Evolutionary conservation across 2,113 vertebrate genomes (phyloP), one percentile per base, ranked within the genome.

Genomic region (Ibidorhyncha struthersii): DNA sequence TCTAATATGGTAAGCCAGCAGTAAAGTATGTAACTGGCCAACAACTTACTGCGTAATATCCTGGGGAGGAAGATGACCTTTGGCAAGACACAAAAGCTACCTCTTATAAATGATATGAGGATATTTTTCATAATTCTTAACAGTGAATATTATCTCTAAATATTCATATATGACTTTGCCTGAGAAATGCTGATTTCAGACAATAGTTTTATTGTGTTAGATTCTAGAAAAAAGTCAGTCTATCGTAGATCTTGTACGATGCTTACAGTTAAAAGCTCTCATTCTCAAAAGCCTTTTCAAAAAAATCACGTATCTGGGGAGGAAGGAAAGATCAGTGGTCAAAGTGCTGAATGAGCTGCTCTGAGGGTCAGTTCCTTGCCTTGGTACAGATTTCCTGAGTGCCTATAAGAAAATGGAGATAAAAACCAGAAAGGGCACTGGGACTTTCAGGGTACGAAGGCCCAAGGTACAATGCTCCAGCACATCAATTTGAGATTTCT

Each of bases 171-270:
- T 30, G 38, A 27, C 47, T 72, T 89, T 76, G 5, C 12, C 34
- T 2, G 1, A 72, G 58, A 92, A 93, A 85, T 65, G 50, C 27
- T 86, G 16, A 65, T 91, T 67, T 84, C 69, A 91, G 41, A 69
- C 56, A 82, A 45, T 10, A 67, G 10, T 7, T 87, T 74, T 41
- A 55, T 67, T 89, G n/a, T 56, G 9, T 69, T 72, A 49, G 18
- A 65, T 59, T 91, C 22, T n/a, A 91, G 80, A 49, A 82, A 49
- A 45, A 78, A 43, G 18, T n/a, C 63, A 27, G 23, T 67, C 61
- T 20, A 2, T 45, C 5, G 1, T 38, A 73, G 26, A 3, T 1
- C 6, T 82, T 55, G 10, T 32, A 59, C 3, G 2, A 47, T 27
- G 43, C 17, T 56, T 63, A 47, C 12, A 55, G 50, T 71, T 84